Percentiles rank a stretch among this genome's conserved stretches.
Conservation (phyloP, 1,140 invertebrate species). For the Nasonia giraulti region DNA sequence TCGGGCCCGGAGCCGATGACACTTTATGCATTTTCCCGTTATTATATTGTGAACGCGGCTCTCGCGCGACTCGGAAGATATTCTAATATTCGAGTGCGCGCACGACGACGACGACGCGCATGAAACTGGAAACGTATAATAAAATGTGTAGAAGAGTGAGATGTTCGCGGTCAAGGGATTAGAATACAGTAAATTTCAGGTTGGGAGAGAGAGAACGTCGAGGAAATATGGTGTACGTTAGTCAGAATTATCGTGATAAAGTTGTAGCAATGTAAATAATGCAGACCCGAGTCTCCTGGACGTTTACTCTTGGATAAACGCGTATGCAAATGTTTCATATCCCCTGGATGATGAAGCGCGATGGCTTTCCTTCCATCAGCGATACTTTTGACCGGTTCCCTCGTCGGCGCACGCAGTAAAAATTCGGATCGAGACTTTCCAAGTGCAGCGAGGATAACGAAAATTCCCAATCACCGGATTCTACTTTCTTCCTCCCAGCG, state of each 20-base stretch:
- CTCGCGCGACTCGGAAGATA: not conserved
- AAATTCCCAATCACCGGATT: too few species aligned
- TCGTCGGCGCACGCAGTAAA: not conserved
- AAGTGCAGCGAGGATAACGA: too few species aligned
- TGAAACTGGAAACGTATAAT: not conserved
- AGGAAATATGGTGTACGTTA: not conserved
- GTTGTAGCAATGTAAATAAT: conserved; percentile 20
- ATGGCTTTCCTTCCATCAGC: not conserved
- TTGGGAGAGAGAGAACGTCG: not conserved
- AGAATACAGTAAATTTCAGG: conserved; percentile 18
- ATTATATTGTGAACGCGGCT: not conserved
- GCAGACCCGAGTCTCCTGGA: not conserved
- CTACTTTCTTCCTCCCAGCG: too few species aligned
- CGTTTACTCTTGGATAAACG: not conserved
- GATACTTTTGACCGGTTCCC: not conserved
- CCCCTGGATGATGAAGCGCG: not conserved
- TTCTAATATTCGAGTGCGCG: not conserved
- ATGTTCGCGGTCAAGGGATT: not conserved
- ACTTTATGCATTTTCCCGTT: not conserved
- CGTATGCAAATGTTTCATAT: not conserved
- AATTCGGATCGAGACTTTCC: not conserved
- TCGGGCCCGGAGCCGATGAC: not conserved
- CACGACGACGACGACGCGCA: not conserved
- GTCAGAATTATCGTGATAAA: conserved; percentile 23
- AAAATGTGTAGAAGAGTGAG: not conserved